These are phyloP conservation scores for Corythoichthys intestinalis DNA, from an alignment of 2,113 vertebrate genomes.

Conservation along the genomic window DNA sequence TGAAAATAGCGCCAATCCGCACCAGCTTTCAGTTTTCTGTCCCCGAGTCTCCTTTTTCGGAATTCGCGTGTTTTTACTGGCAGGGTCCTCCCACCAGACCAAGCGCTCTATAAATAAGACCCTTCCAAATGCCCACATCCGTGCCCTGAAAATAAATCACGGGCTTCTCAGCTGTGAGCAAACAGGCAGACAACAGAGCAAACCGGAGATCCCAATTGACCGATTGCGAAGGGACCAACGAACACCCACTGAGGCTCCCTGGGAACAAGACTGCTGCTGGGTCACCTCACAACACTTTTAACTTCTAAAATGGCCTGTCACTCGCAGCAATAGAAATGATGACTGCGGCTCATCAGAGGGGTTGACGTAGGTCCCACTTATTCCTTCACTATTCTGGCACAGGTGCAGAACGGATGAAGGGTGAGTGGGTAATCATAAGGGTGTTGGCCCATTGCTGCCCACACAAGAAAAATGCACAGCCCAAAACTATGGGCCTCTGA, in stretches of 20 bases:
- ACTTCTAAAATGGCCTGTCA: conserved; percentile 38
- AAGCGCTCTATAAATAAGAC: conserved; percentile 69
- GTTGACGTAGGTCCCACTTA: conserved; percentile 56
- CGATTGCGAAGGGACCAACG: conserved; percentile 19
- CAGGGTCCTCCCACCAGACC: conserved; percentile 58
- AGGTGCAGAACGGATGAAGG: conserved; percentile 69
- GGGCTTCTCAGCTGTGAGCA: conserved; percentile 48
- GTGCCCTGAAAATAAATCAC: conserved; percentile 68
- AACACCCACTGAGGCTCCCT: conserved; percentile 34
- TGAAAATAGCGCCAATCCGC: conserved; percentile 57
- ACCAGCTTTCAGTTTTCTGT: conserved; percentile 57
- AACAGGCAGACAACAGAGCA: conserved; percentile 48
- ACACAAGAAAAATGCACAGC: conserved; percentile 43
- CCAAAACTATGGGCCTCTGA: conserved; percentile 65
- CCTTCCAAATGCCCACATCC: conserved; percentile 75
- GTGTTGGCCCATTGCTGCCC: conserved; percentile 62
- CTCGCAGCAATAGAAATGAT: conserved; percentile 29
- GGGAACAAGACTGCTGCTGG: conserved; percentile 30
- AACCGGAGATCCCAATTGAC: conserved; percentile 39
- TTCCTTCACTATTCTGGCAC: conserved; percentile 53
- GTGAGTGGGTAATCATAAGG: conserved; percentile 63
- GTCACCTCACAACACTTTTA: conserved; percentile 13
- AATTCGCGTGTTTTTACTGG: conserved; percentile 63
- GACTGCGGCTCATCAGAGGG: conserved; percentile 58
- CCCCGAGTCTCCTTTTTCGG: conserved; percentile 48